phyloP scores from a whole-genome alignment of 2,797 vertebrate genomes.

The Aulostomus chinensis region DNA sequence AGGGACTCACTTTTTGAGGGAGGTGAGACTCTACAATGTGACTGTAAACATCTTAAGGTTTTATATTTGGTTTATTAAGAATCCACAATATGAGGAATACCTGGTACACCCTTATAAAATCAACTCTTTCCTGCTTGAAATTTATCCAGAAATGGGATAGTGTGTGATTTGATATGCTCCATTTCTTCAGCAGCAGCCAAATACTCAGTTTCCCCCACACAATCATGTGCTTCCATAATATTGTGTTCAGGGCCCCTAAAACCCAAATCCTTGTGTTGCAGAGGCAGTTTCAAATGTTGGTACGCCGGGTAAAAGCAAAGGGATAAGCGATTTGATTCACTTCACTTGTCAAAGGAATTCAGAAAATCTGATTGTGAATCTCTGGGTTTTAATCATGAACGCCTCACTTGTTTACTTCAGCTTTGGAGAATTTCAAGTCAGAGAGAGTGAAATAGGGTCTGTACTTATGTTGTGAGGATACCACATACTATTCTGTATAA shows the following conservation, averaged over 20 bases:
- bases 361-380: slow-evolving; percentile 9
- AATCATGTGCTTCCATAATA: slow-evolving; percentile 43
- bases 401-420: slow-evolving; percentile 1
- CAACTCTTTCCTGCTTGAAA: slow-evolving; percentile 54
- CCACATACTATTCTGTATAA: no score
- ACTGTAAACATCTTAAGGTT: no score
- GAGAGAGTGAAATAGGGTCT: slow-evolving; percentile 1
- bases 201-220: slow-evolving; percentile 20
- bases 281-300: no score
- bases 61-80: no score
- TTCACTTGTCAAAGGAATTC: slow-evolving; percentile 7
- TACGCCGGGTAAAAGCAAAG: no score
- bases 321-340: slow-evolving; percentile 11
- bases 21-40: no score
- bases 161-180: slow-evolving; percentile 49
- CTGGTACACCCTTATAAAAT: slow-evolving; percentile 4
- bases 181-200: slow-evolving; percentile 53
- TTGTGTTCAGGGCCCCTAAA: slow-evolving; percentile 35
- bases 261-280: slow-evolving; percentile 28
- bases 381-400: slow-evolving; percentile 20
- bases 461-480: background rate
- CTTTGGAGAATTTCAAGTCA: background rate
- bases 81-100: no score
- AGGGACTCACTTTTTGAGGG: no score
- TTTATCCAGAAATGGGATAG: slow-evolving; percentile 56